These are phyloP conservation scores for Brassicogethes aeneus DNA, from an alignment of 2,888 invertebrate species.

Conservation along the genomic window DNA sequence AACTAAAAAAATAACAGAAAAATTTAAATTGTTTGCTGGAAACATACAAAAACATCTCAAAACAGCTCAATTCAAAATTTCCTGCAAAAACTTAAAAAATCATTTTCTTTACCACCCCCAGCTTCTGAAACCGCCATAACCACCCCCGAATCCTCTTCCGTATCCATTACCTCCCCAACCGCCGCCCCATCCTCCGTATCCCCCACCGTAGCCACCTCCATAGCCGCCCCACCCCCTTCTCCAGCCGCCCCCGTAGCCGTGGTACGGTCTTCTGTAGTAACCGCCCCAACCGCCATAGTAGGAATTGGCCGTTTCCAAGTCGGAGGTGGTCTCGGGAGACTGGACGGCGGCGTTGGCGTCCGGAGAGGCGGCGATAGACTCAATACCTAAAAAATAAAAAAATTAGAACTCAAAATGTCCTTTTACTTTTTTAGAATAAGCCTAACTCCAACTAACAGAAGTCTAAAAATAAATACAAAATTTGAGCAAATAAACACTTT, in stretches of 20 bases:
- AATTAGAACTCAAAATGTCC: no score
- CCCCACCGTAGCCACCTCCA: neutral
- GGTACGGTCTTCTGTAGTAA: slow-evolving; percentile 1
- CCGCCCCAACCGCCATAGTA: neutral
- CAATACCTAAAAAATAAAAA: neutral
- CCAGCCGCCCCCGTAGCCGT: slow-evolving; percentile 2
- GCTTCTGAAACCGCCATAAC: neutral
- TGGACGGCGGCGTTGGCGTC: neutral
- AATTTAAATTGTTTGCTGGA: neutral
- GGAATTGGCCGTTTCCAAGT: neutral
- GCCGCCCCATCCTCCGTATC: neutral
- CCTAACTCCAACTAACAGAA: no score
- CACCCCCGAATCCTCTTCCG: neutral
- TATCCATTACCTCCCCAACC: slow-evolving; percentile 1
- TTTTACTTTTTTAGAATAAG: no score
- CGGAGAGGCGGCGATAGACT: neutral
- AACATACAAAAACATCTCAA: neutral
- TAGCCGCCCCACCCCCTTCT: neutral
- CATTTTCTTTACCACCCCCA: neutral
- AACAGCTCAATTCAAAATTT: neutral
- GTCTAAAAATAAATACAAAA: no score
- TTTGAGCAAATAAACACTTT: no score
- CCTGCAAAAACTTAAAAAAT: neutral
- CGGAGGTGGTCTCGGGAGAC: neutral
- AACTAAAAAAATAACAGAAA: neutral